These are phyloP conservation scores for Petrocephalus microphthalmus DNA, from an alignment of 2,113 vertebrate genomes.

Conservation along the genomic window DNA sequence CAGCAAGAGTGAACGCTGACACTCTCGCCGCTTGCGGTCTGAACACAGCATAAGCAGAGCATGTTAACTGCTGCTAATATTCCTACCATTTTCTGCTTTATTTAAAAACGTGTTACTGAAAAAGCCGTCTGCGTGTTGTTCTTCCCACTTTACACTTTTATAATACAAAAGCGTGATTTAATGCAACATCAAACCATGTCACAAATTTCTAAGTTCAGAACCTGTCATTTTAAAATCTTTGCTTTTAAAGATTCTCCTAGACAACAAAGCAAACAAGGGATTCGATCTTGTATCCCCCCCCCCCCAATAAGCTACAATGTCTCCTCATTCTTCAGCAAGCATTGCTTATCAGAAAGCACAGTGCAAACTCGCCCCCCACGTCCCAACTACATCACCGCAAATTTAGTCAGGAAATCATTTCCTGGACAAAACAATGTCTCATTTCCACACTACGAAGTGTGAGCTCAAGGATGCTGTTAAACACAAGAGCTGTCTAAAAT, in stretches of 20 bases:
- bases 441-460: not conserved
- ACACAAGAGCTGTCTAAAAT: not conserved
- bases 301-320: not conserved
- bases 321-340: not conserved
- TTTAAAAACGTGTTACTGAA: not conserved
- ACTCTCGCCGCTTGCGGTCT: no score
- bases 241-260: not conserved
- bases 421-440: not conserved
- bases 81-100: not conserved
- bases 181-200: not conserved
- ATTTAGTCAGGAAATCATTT: not conserved
- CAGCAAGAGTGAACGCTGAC: no score
- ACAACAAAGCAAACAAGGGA: not conserved
- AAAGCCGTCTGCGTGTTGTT: not conserved
- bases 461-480: not conserved
- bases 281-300: not conserved
- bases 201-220: not conserved
- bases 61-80: not conserved
- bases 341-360: not conserved
- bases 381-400: not conserved
- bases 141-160: not conserved
- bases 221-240: not conserved
- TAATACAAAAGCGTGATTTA: not conserved
- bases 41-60: no score
- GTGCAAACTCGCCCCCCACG: not conserved